Evolutionary conservation across 2,888 invertebrate genomes (phyloP).

Genomic region (Limnephilus rhombicus): DNA sequence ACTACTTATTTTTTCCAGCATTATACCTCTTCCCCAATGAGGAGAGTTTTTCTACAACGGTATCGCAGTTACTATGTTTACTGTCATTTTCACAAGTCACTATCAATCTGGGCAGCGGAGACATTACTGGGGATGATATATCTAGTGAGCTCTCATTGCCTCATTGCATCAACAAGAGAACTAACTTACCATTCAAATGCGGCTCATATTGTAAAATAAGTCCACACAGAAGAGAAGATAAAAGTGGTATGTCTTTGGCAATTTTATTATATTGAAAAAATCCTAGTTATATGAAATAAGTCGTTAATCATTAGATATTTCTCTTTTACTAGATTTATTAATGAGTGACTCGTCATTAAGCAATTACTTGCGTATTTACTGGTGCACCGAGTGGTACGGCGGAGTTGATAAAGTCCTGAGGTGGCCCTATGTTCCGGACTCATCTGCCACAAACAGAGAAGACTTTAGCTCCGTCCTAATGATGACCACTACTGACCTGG

Average conservation of each 20-base stretch:
- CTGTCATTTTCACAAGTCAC: slow-evolving; percentile 74
- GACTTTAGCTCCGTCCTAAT: slow-evolving; percentile 69
- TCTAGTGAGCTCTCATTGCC: slow-evolving; percentile 73
- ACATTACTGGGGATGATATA: slow-evolving; percentile 60
- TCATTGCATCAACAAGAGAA: slow-evolving; percentile 71
- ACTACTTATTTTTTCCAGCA: slow-evolving; percentile 70
- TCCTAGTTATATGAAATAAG: not conserved
- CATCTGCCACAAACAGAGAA: slow-evolving; percentile 58
- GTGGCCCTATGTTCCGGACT: slow-evolving; percentile 67
- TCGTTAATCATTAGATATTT: not conserved
- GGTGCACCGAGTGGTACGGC: slow-evolving; percentile 72
- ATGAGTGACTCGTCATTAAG: slow-evolving; percentile 70
- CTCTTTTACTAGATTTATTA: slow-evolving; percentile 67
- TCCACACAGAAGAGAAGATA: slow-evolving; percentile 70
- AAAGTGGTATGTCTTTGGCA: slow-evolving; percentile 68
- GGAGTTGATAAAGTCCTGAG: slow-evolving; percentile 70
- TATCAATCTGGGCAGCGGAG: slow-evolving; percentile 69
- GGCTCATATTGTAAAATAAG: slow-evolving; percentile 75
- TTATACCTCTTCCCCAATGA: slow-evolving; percentile 78
- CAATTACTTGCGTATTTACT: slow-evolving; percentile 72
- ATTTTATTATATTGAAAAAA: not conserved
- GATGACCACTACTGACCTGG: slow-evolving; percentile 73
- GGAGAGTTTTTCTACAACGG: slow-evolving; percentile 75
- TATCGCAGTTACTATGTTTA: slow-evolving; percentile 74
- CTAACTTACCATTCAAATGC: slow-evolving; percentile 75